phyloP scores from a whole-genome alignment of 2,888 invertebrate species.

The Xanthorhoe designata region DNA sequence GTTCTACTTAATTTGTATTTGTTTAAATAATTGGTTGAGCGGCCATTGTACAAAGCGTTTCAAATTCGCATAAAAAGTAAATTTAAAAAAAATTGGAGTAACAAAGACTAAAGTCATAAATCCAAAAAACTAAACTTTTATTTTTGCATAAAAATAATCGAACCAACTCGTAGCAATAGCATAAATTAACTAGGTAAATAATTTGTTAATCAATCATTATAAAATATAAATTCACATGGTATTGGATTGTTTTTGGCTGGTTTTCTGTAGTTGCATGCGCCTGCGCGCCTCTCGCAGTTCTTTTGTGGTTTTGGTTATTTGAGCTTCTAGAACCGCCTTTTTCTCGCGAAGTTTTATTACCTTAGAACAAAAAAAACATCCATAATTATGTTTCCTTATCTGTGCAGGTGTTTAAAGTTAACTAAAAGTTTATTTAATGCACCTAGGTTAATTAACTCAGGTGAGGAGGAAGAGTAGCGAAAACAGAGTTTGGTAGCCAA shows the following conservation, averaged over 20 bases:
- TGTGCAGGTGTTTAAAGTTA: no score
- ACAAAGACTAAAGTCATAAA: neutral
- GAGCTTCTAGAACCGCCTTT: slow-evolving; percentile 58
- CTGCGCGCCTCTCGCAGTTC: slow-evolving; percentile 63
- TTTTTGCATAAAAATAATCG: neutral
- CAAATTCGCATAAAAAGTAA: neutral
- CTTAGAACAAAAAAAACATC: slow-evolving; percentile 46
- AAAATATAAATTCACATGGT: slow-evolving; percentile 6
- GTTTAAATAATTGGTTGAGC: no score
- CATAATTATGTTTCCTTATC: no score
- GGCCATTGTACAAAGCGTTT: no score
- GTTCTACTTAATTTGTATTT: no score
- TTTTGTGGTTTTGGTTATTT: slow-evolving; percentile 54
- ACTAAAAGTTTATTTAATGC: no score
- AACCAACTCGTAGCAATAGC: neutral
- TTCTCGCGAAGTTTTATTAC: slow-evolving; percentile 61
- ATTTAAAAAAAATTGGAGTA: neutral
- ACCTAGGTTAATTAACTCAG: no score
- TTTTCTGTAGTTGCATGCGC: slow-evolving; percentile 47
- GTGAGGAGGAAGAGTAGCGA: no score
- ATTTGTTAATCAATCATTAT: neutral
- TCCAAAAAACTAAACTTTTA: neutral
- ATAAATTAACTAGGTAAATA: neutral
- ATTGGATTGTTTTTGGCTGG: slow-evolving; percentile 4
- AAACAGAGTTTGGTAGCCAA: no score